Evolutionary conservation across 2,888 invertebrate genomes (phyloP).

Genomic region (Pheosia tremula): DNA sequence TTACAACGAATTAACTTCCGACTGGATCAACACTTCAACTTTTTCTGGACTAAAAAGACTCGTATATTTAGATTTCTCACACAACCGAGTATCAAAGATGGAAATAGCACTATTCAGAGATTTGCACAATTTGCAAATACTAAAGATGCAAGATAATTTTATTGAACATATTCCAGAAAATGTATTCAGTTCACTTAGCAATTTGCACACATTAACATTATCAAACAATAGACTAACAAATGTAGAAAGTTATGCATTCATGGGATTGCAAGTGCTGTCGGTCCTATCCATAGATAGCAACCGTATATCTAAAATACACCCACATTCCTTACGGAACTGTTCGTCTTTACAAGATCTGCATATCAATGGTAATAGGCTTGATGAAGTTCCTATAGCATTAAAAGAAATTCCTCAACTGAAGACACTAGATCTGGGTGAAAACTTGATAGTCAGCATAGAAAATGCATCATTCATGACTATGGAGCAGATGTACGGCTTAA

Average conservation of each 20-base stretch:
- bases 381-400: constrained; percentile 89
- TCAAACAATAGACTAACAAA: constrained; percentile 91
- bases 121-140: constrained; percentile 90
- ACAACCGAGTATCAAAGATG: constrained; percentile 90
- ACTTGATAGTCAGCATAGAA: constrained; percentile 90
- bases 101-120: constrained; percentile 91
- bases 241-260: constrained; percentile 90
- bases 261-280: constrained; percentile 90
- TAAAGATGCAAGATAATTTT: constrained; percentile 91
- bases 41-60: constrained; percentile 91
- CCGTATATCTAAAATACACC: constrained; percentile 89
- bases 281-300: constrained; percentile 92
- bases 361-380: constrained; percentile 91
- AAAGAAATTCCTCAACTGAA: constrained; percentile 90
- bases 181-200: constrained; percentile 90
- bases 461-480: constrained; percentile 92
- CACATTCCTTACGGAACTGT: constrained; percentile 90
- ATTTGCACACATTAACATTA: constrained; percentile 91
- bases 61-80: constrained; percentile 90
- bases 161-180: constrained; percentile 91
- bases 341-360: constrained; percentile 92
- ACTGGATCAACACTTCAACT: constrained; percentile 92
- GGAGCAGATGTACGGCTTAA: constrained; percentile 91
- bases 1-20: constrained; percentile 91
- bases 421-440: constrained; percentile 93